These are phyloP conservation scores for Eclectus roratus DNA, from an alignment of 2,113 vertebrate species.

Conservation along the genomic window DNA sequence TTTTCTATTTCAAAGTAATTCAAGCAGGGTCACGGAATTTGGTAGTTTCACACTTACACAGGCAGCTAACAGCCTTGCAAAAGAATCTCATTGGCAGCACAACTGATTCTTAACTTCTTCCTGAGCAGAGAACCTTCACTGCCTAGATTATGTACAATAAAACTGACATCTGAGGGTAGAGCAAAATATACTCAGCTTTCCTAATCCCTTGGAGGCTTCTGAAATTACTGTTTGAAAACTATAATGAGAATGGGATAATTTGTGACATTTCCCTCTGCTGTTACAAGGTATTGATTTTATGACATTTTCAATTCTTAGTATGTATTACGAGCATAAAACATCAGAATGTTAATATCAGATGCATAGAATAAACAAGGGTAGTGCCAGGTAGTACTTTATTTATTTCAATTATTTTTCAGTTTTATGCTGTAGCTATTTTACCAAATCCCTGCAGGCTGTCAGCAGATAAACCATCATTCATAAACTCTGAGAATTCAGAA, in stretches of 20 bases:
- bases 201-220: conserved; percentile 56
- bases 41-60: conserved; percentile 14
- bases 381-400: conserved; percentile 57
- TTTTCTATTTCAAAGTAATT: conserved; percentile 5
- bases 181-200: conserved; percentile 20
- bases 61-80: background rate
- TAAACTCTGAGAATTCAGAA: conserved; percentile 26
- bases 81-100: conserved; percentile 26
- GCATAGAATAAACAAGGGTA: conserved; percentile 38
- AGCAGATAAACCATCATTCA: conserved; percentile 41
- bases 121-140: background rate
- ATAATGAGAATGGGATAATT: conserved; percentile 69
- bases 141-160: conserved; percentile 47
- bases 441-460: conserved; percentile 42
- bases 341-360: conserved; percentile 56
- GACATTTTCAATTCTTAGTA: conserved; percentile 60
- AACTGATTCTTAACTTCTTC: conserved; percentile 51
- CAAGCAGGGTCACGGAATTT: background rate
- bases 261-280: conserved; percentile 66
- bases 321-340: conserved; percentile 36
- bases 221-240: conserved; percentile 65
- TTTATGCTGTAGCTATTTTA: conserved; percentile 49
- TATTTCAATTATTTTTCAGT: conserved; percentile 66
- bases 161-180: conserved; percentile 45
- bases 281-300: conserved; percentile 68